Base-by-base conservation (phyloP, 2,797 vertebrate genomes). In the Propithecus perrieri region DNA sequence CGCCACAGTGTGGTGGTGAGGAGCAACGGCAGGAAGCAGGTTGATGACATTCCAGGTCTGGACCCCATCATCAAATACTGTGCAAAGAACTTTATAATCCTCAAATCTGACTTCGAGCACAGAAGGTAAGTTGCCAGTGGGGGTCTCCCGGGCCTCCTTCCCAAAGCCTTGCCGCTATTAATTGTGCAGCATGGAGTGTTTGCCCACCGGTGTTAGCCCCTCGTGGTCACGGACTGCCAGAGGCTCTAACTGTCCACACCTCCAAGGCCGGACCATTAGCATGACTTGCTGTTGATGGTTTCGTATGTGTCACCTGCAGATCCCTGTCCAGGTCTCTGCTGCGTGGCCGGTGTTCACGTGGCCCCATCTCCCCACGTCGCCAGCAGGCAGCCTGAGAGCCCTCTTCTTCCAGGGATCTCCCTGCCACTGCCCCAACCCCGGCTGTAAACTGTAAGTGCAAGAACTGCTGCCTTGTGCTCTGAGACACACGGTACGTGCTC, bases 1-100 rank as follows among this genome's bases (percentile, higher is more conserved):
- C 48, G 72, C 81, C 96, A 69, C 71, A 1, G 10, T 63, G 96
- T 83, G 97, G 76, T 71, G 4, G 0, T 0, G 3, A 94, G 41
- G 5, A 48, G 57, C 41, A 85, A 46, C n/a, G 74, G 71, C 89
- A 59, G 80, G 1, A 26, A 30, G 13, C 20, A 1, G 41, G 0
- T 12, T 0, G 20, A 0, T 24, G 33, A 57, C 55, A 63, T 48
- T 61, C 35, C 20, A 48, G 38, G 35, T 61, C 22, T 4, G 0
- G 59, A 43, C 11, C 20, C 28, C 10, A 14, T 35, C 30, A 15
- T 55, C 41, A 14, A 14, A 35, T 33, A 4, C 2, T 67, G 18
- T 67, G 35, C 46, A 61, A 63, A 71, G 61, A 35, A 50, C 48
- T 43, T n/a, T 13, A 50, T 30, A 7, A 24, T 61, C 15, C 28